Evolutionary conservation across 2,797 vertebrate genomes (phyloP).

Genomic region (Eulemur albifrons): DNA sequence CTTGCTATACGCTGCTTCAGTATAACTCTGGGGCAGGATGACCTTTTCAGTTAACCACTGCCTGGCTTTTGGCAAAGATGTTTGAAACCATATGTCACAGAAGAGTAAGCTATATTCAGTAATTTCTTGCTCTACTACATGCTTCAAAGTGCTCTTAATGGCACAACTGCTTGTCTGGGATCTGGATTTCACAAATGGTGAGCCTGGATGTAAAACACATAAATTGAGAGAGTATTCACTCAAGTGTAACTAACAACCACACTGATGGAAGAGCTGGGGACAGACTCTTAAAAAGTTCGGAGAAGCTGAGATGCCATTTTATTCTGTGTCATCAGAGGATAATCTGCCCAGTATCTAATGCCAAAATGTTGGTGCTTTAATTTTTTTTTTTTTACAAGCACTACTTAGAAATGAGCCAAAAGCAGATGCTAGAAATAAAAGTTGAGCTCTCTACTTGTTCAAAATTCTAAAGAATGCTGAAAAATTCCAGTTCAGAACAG

Average conservation of each 20-base stretch:
- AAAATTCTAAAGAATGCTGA: constrained; percentile 50
- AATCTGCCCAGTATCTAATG: not conserved
- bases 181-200: not conserved
- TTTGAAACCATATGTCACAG: not conserved
- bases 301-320: not conserved
- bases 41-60: not conserved
- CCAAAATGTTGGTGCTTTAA: not conserved
- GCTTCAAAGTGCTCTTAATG: not conserved
- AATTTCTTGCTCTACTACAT: not conserved
- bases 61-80: not conserved
- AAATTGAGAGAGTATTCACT: not conserved
- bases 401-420: constrained; percentile 38
- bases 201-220: not conserved
- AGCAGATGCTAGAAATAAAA: constrained; percentile 54
- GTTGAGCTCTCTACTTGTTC: constrained; percentile 32
- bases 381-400: constrained; percentile 39
- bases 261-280: not conserved
- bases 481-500: constrained; percentile 71
- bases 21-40: not conserved
- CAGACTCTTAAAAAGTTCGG: not conserved
- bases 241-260: not conserved
- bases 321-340: not conserved
- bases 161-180: not conserved
- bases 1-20: not conserved
- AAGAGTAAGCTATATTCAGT: not conserved